Evolutionary conservation across 1,140 invertebrate genomes (phyloP), one percentile per base, ranked within the genome.

Genomic region (Formica exsecta): DNA sequence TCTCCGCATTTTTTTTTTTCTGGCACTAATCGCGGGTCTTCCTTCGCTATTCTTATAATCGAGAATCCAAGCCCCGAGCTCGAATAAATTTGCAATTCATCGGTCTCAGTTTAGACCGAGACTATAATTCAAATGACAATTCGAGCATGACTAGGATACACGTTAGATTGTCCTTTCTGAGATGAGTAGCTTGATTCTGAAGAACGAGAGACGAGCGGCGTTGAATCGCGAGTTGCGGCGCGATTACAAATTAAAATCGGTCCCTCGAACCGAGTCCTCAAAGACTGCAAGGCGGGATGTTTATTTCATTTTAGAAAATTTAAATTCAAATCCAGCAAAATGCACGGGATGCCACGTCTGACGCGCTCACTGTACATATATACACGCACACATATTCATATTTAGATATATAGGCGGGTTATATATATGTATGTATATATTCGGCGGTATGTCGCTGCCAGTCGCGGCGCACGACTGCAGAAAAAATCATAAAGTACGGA

Each of bases 401-500:
- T 32, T 32, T 32, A 32, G 32, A 32, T 32, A 32, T 32, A 32
- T 32, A 32, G 32, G 3, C 32, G 32, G 25, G 25, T 29, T 61
- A 22, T 25, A n/a, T 22, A 38, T 48, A 44, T 29, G 22, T 65
- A 57, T 57, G 41, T 3, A 22, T 51, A 79, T 29, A 65, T 81
- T 76, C 29, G 36, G 79, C 38, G 66, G 71, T 41, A n/a, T 61
- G 68, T 66, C 57, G 68, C 19, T 57, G 79, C 62, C 25, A 71
- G 76, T 64, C 71, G 81, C 71, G 77, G 70, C 68, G 83, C 41
- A 84, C 76, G 81, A 79, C 86, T 71, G 85, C 85, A 81, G 70
- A 88, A 91, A 93, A 93, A 93, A 93, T 93, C 90, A 92, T 93
- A 91, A 93, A 93, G 89, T 92, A 92, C 92, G 91, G 90, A 92